Evolutionary conservation across 2,113 vertebrate species (phyloP).

Genomic region (Choloepus hoffmanni): DNA sequence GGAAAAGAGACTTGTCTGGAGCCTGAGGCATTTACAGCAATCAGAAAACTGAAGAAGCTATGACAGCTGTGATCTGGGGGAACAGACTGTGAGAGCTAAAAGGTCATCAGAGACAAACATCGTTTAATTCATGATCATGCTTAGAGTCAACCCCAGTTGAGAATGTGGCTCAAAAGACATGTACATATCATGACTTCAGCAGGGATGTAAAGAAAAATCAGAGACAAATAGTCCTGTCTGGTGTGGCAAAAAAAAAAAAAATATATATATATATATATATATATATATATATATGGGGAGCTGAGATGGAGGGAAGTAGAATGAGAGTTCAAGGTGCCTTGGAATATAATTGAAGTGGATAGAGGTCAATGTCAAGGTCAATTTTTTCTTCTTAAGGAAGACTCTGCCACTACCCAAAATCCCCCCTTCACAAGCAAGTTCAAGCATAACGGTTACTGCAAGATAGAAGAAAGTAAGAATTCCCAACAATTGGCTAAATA

Average conservation of each 20-base stretch:
- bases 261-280: too few species aligned
- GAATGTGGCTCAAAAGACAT: fast-evolving
- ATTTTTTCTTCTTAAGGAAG: not conserved
- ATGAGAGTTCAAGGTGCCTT: fast-evolving
- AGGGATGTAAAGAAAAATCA: too few species aligned
- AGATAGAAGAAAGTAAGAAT: too few species aligned
- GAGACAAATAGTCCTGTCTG: fast-evolving
- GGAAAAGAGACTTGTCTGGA: not conserved
- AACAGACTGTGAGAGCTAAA: too few species aligned
- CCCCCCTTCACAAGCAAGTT: too few species aligned
- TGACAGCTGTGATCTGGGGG: too few species aligned
- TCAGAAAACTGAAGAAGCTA: fast-evolving
- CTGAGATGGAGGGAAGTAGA: fast-evolving
- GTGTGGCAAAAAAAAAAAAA: fast-evolving
- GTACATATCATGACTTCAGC: fast-evolving
- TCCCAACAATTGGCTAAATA: too few species aligned
- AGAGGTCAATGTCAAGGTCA: not conserved
- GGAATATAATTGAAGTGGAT: not conserved
- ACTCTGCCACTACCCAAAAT: not conserved
- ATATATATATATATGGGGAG: too few species aligned
- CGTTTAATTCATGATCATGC: fast-evolving
- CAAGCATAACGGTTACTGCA: fast-evolving
- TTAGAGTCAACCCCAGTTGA: not conserved
- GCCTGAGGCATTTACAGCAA: not conserved
- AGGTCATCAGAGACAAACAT: not conserved